Conservation (phyloP, 2,888 invertebrate genomes). For the Ethmia dodecea region DNA sequence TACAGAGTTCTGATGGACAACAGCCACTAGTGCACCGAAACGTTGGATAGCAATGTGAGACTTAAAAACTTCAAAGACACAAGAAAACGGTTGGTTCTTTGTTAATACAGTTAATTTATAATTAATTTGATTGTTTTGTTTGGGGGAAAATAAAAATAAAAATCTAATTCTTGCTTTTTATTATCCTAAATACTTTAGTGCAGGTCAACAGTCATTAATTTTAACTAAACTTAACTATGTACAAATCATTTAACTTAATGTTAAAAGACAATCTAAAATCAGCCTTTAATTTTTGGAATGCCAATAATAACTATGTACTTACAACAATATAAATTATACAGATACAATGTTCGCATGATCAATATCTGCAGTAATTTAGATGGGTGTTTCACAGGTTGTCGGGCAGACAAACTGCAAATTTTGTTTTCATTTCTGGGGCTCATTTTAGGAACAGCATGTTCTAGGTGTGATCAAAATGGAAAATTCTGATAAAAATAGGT, state of each 20-base stretch:
- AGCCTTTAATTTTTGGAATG: conserved; percentile 2
- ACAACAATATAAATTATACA: no score
- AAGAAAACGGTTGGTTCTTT: neutral
- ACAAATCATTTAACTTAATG: conserved; percentile 1
- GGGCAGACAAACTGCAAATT: neutral
- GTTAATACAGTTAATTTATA: no score
- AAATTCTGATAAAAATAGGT: no score
- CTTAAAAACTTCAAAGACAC: neutral
- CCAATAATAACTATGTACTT: no score
- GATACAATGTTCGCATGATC: no score
- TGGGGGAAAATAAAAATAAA: neutral
- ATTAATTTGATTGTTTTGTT: neutral
- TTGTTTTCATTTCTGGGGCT: no score
- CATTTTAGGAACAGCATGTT: no score
- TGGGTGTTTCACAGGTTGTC: neutral
- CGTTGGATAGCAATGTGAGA: neutral
- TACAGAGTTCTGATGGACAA: no score
- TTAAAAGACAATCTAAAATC: conserved; percentile 1
- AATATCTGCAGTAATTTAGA: no score
- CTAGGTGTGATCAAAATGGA: no score
- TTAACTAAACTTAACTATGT: neutral
- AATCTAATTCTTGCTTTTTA: conserved; percentile 4
- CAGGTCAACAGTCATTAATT: neutral
- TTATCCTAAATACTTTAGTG: conserved; percentile 8
- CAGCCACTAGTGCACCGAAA: no score